Base-by-base conservation (phyloP, 2,888 invertebrate species). In the Leptura quadrifasciata region DNA sequence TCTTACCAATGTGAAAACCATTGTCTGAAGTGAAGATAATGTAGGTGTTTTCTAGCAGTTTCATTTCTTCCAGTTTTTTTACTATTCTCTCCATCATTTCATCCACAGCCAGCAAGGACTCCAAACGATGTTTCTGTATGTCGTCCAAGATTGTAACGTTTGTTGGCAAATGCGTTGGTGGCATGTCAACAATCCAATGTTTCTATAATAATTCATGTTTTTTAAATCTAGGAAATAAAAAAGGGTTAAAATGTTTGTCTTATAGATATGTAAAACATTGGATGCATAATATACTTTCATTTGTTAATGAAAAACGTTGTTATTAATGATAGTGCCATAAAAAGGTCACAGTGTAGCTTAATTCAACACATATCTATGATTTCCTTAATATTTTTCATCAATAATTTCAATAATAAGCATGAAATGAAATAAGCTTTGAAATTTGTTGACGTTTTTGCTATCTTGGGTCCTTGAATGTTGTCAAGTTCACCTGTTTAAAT, bases 1-100 rank as follows among this genome's bases (percentile, higher is more conserved):
- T 5, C 71, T 88, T 87, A 95, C 96, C 96, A 82, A 97, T 90
- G 89, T 98, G 97, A 88, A 94, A 98, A 21, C 97, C 97, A 89
- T 97, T 96, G 86, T 98, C 97, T 0, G 97, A 97, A 0, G 96
- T 95, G 84, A 93, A 96, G 68, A 97, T 92, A 0, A 97, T 86
- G 84, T 94, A 97, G 0, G 97, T 97, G 81, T 95, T 91, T 0
- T 95, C 90, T 5, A 96, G 85, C 0, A 94, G 76, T 0, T 90
- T 87, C 1, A 89, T 88, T 0, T 86, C 85, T 39, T 92, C 89
- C 24, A 97, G 86, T 0, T 91, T 88, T 0, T 89, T 84, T 1
- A 95, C 87, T 0, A 97, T 88, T 67, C 90, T 90, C 0, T 91
- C 91, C 0, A 97, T 93, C 91, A 97, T 90, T 83, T 97, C 97